Percentiles rank a stretch among this genome's conserved stretches.
Evolutionary conservation across 2,113 vertebrate genomes (phyloP).

Genomic region (Actenoides hombroni): DNA sequence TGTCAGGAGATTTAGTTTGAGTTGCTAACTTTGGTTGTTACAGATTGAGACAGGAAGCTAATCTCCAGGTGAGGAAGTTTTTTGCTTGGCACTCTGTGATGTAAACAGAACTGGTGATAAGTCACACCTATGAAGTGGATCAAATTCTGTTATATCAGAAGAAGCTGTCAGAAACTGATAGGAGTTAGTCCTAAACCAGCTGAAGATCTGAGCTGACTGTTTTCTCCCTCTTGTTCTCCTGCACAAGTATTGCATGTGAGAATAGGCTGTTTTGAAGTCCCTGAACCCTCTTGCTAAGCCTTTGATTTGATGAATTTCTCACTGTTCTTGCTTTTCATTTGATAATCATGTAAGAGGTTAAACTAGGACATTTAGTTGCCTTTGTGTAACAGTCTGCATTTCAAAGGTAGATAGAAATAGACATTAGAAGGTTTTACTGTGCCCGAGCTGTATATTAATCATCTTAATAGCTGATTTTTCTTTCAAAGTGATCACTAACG

Average conservation of each 20-base stretch:
- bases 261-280: constrained; percentile 29
- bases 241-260: neutral
- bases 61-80: neutral
- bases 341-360: neutral
- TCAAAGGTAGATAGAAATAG: constrained; percentile 41
- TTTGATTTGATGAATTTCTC: constrained; percentile 20
- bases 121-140: neutral
- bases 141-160: neutral
- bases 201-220: neutral
- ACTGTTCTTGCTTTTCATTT: neutral
- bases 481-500: neutral
- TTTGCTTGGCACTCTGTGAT: neutral
- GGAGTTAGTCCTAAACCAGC: neutral
- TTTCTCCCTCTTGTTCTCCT: neutral
- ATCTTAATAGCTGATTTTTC: constrained; percentile 14
- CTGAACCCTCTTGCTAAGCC: neutral
- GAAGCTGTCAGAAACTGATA: neutral
- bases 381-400: constrained; percentile 6
- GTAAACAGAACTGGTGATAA: neutral
- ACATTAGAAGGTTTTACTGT: neutral
- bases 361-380: constrained; percentile 5
- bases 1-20: constrained; percentile 15
- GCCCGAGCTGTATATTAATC: neutral
- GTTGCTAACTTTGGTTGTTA: neutral
- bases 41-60: neutral